phyloP scores from a whole-genome alignment of 2,113 vertebrate genomes.

The Scytalopus superciliaris region DNA sequence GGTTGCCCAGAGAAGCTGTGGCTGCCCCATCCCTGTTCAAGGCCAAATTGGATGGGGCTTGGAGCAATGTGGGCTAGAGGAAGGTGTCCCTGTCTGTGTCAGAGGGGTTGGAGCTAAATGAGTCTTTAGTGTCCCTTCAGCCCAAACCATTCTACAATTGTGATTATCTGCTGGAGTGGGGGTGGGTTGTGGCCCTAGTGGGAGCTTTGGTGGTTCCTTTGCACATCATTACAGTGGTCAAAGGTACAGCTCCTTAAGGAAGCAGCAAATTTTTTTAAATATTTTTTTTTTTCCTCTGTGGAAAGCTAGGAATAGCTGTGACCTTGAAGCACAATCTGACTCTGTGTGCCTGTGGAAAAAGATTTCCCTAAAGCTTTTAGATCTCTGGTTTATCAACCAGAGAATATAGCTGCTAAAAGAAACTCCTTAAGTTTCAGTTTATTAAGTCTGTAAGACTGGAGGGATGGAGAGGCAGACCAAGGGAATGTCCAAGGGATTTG shows the following conservation, averaged over 20 bases:
- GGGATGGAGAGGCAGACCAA: background rate
- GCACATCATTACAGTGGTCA: background rate
- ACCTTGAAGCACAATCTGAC: background rate
- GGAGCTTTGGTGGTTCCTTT: background rate
- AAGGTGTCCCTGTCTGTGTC: background rate
- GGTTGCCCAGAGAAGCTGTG: background rate
- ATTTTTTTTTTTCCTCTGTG: fast-evolving
- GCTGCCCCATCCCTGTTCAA: background rate
- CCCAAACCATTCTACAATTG: background rate
- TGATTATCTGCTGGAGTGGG: background rate
- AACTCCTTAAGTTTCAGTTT: background rate
- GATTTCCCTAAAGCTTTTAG: background rate
- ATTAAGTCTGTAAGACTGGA: background rate
- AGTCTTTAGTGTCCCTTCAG: background rate
- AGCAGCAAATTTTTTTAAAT: background rate
- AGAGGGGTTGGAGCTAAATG: background rate
- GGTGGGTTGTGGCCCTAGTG: background rate
- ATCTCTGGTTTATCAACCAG: background rate
- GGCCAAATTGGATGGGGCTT: fast-evolving
- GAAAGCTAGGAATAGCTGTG: background rate
- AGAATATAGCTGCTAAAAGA: background rate
- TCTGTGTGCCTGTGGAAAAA: background rate
- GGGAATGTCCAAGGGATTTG: background rate
- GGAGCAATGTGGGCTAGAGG: fast-evolving
- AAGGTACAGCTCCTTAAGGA: background rate